These are phyloP conservation scores for Phoxinus dragarum DNA, from an alignment of 2,797 vertebrate genomes.

Conservation along the genomic window DNA sequence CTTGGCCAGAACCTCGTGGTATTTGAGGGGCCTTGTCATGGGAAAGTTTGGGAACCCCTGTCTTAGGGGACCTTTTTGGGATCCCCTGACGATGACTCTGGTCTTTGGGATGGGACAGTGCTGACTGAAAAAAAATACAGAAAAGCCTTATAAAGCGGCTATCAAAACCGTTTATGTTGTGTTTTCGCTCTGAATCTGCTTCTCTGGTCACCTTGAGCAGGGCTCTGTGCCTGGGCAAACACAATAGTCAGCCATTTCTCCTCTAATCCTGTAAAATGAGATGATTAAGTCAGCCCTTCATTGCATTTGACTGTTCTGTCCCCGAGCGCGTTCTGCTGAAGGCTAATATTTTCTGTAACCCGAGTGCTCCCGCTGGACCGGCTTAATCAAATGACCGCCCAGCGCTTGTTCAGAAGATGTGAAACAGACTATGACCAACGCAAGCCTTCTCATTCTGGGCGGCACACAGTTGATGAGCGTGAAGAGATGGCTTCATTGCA, in stretches of 20 bases:
- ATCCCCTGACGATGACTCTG: neutral
- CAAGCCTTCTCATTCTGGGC: slow-evolving; percentile 14
- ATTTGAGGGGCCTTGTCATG: too few relatives aligned
- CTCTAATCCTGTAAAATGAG: slow-evolving; percentile 51
- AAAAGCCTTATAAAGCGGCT: neutral
- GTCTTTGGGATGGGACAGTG: neutral
- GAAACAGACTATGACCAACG: neutral
- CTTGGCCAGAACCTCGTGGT: too few relatives aligned
- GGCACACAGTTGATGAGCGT: neutral
- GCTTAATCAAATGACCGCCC: slow-evolving; percentile 55
- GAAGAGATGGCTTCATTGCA: slow-evolving; percentile 9
- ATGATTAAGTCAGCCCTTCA: slow-evolving; percentile 39
- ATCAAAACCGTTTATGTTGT: neutral
- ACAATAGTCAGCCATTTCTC: slow-evolving; percentile 29
- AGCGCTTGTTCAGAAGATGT: slow-evolving; percentile 36
- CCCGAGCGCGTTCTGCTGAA: slow-evolving; percentile 49
- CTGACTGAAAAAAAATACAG: slow-evolving; percentile 13
- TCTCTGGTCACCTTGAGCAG: slow-evolving; percentile 33
- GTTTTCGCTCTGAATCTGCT: slow-evolving; percentile 13
- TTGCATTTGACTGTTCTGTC: slow-evolving; percentile 46
- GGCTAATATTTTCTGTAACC: slow-evolving; percentile 55
- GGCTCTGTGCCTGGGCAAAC: slow-evolving; percentile 24
- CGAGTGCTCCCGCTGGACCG: slow-evolving; percentile 40
- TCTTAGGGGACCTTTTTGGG: too few relatives aligned
- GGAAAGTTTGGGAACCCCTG: too few relatives aligned